Base-by-base conservation (phyloP, 2,113 vertebrate species). In the Notarius lentiginosus region DNA sequence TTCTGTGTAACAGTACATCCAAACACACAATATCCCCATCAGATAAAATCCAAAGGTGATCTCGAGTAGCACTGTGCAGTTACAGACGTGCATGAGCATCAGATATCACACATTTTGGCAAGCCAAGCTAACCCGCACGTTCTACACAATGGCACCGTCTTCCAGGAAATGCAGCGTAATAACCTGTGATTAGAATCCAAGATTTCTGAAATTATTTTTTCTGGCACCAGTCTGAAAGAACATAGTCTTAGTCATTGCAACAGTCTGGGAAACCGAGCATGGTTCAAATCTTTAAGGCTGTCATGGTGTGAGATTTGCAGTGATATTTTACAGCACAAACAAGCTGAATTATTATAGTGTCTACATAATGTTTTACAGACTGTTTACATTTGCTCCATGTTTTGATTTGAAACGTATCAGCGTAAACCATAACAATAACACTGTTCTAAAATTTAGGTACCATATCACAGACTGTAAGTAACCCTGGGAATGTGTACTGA, bases 41-140 rank as follows among this genome's bases (percentile, higher is more conserved):
- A 51, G 73, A 15, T 12, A 24, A 76, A 73, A 73, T 47, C 70
- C 70, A 49, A 49, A 20, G 18, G 9, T 47, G 11, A 73, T 22
- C 5, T 9, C 11, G 22, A 73, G 3, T 5, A 9, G 49, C 70
- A 8, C 30, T 2, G n/a, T 34, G 34, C 72, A 49, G 30, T 75
- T 49, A 18, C 72, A 51, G 72, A 75, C 41, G 12, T 12, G 20
- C 72, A 51, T 51, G 10, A 76, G 47, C 47, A 14, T 76, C 73
- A 53, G 47, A n/a, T 76, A 51, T n/a, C 22, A 14, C 47, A 11
- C 47, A 9, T 49, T 49, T 24, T 7, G 83, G 75, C 68, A 4
- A 27, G 83, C 30, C 30, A 75, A n/a, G 61, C 9, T n/a, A 53
- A 6, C 65, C 51, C 58, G 86, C 82, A 89, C 58, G 87, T 85